These are phyloP conservation scores for Microctenopoma steveboyesi DNA, from an alignment of 2,797 vertebrate species.

Conservation along the genomic window DNA sequence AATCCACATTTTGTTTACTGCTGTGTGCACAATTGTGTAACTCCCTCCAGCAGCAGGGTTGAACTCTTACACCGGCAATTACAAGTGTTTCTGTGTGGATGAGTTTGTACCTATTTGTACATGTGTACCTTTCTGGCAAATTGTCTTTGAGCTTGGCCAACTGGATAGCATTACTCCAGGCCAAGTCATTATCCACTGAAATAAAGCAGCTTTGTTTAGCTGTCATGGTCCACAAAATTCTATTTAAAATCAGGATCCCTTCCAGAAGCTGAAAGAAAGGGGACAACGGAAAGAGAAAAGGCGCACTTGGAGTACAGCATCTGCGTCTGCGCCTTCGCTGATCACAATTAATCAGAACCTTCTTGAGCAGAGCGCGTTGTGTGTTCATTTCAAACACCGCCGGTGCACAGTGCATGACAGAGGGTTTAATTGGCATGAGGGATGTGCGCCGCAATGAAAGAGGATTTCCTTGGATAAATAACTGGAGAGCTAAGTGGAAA, in stretches of 20 bases:
- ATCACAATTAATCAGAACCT: constrained; percentile 59
- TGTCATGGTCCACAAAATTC: constrained; percentile 75
- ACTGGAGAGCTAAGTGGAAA: background rate
- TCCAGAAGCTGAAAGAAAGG: constrained; percentile 55
- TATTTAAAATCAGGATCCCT: constrained; percentile 66
- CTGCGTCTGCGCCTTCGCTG: constrained; percentile 32
- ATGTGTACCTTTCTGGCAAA: constrained; percentile 59
- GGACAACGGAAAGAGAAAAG: constrained; percentile 44
- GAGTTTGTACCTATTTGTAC: constrained; percentile 62
- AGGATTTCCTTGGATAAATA: constrained; percentile 19
- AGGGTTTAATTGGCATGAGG: constrained; percentile 30
- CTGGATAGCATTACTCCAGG: constrained; percentile 45
- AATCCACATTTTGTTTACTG: constrained; percentile 45
- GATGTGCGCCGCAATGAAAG: background rate
- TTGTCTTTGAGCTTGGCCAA: constrained; percentile 51
- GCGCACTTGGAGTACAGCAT: constrained; percentile 20
- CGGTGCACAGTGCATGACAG: background rate
- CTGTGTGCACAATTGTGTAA: constrained; percentile 20
- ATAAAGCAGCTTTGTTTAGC: constrained; percentile 79
- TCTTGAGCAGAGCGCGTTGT: constrained; percentile 25
- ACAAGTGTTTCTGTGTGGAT: constrained; percentile 52
- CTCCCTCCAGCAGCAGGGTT: constrained; percentile 17
- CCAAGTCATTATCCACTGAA: constrained; percentile 75
- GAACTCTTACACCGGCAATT: constrained; percentile 34
- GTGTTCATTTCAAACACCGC: constrained; percentile 44